These are phyloP conservation scores for Alitta virens DNA, from an alignment of 2,888 invertebrate species.

Conservation along the genomic window DNA sequence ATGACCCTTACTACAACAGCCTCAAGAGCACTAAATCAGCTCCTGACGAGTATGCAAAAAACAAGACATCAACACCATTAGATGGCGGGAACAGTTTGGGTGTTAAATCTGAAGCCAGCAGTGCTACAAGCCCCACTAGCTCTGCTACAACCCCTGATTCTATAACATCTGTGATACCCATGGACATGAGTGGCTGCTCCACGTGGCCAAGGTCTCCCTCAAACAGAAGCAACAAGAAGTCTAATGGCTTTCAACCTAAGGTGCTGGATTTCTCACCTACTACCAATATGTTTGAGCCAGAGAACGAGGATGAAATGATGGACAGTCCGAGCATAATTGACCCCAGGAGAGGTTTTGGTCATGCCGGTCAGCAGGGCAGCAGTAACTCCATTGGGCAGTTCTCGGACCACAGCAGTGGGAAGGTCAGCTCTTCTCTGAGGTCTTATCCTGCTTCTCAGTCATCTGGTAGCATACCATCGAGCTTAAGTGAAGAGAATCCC, in stretches of 20 bases:
- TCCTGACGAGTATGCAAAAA: constrained; percentile 3
- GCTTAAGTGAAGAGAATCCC: constrained; percentile 8
- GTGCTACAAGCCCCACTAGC: background rate
- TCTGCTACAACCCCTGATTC: background rate
- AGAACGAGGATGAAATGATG: background rate
- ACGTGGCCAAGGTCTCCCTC: constrained; percentile 25
- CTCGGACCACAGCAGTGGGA: background rate
- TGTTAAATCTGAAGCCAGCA: no score
- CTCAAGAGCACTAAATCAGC: constrained; percentile 19
- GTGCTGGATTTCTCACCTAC: background rate
- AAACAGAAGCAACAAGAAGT: background rate
- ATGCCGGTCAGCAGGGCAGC: background rate
- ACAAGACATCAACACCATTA: background rate
- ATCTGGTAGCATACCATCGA: constrained; percentile 8
- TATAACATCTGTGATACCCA: background rate
- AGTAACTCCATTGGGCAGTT: constrained; percentile 5
- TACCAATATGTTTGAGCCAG: background rate
- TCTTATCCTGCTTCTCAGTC: constrained; percentile 2
- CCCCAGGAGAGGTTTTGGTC: background rate
- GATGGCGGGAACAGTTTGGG: background rate
- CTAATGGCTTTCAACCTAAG: background rate
- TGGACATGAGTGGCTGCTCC: constrained; percentile 19
- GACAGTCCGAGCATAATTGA: background rate
- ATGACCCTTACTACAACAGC: constrained; percentile 1
- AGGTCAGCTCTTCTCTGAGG: constrained; percentile 2